Conservation (phyloP, 2,113 vertebrate genomes). For the Apteryx owenii region DNA sequence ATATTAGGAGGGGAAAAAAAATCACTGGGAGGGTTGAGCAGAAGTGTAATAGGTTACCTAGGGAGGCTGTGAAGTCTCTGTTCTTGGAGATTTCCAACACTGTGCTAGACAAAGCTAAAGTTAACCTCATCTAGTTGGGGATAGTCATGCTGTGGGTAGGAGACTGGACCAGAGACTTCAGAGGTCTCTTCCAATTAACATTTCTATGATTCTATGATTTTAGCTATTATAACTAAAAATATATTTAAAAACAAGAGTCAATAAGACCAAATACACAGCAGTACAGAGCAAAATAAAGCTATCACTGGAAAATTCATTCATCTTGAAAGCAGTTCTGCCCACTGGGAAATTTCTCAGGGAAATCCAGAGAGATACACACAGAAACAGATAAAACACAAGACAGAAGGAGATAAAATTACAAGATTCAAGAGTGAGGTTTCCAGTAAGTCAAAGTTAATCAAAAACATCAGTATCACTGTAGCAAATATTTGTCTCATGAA, state of each 20-base stretch:
- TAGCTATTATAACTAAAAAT: not conserved
- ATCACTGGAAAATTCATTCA: not conserved
- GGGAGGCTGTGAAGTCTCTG: not conserved
- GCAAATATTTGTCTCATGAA: not conserved
- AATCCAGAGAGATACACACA: not conserved
- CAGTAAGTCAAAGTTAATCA: not conserved
- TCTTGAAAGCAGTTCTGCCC: not conserved
- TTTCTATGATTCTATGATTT: not conserved
- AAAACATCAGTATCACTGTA: not conserved
- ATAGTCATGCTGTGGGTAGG: not conserved
- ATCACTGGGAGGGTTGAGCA: not conserved
- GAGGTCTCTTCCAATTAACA: not conserved
- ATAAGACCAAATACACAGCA: not conserved
- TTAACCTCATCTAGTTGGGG: not conserved
- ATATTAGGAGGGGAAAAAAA: not conserved
- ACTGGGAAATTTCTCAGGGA: not conserved
- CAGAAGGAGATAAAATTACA: not conserved
- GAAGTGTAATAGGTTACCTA: not conserved
- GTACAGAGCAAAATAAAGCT: not conserved
- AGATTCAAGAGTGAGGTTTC: not conserved
- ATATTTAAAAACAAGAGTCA: not conserved
- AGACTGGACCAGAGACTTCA: not conserved
- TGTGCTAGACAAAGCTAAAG: not conserved
- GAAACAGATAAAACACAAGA: not conserved
- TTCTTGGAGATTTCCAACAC: not conserved